Conservation (phyloP, 2,797 vertebrate species). For the Sebastes paucispinis region DNA sequence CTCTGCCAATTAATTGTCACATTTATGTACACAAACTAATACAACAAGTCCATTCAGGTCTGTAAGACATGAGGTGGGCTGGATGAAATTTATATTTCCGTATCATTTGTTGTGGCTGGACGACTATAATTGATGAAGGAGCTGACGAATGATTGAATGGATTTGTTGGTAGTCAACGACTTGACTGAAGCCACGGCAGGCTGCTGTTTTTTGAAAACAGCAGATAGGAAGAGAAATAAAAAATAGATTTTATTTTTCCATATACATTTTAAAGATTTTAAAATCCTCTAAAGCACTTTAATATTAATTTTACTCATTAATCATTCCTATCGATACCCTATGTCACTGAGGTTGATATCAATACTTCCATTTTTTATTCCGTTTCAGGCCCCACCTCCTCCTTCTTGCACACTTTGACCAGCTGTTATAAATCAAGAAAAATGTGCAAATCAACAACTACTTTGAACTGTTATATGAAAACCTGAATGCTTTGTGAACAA, state of each 20-base stretch:
- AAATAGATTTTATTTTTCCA: constrained; percentile 76
- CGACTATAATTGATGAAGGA: constrained; percentile 48
- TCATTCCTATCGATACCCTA: constrained; percentile 79
- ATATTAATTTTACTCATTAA: constrained; percentile 75
- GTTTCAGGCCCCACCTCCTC: constrained; percentile 64
- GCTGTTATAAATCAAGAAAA: constrained; percentile 79
- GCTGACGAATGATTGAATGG: constrained; percentile 63
- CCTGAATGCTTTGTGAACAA: constrained; percentile 91
- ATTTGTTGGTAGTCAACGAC: constrained; percentile 70
- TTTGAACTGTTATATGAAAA: constrained; percentile 83
- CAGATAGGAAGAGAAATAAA: constrained; percentile 80
- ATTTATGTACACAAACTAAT: constrained; percentile 75
- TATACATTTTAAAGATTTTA: constrained; percentile 80
- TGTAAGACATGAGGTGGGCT: constrained; percentile 54
- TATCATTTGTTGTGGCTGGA: constrained; percentile 50
- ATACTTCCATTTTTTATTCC: constrained; percentile 66
- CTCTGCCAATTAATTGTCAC: constrained; percentile 70
- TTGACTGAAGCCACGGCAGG: constrained; percentile 77
- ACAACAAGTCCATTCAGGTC: constrained; percentile 57
- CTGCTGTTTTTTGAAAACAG: constrained; percentile 82
- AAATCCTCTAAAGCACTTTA: constrained; percentile 83
- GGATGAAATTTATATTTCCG: constrained; percentile 22
- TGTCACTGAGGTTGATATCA: constrained; percentile 78
- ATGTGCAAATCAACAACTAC: constrained; percentile 85
- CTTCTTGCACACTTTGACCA: constrained; percentile 72